A percentile compares a stretch with the other conserved stretches of the same genome.
Conservation (phyloP, 2,888 invertebrate genomes). For the Lasioglossum calceatum region DNA sequence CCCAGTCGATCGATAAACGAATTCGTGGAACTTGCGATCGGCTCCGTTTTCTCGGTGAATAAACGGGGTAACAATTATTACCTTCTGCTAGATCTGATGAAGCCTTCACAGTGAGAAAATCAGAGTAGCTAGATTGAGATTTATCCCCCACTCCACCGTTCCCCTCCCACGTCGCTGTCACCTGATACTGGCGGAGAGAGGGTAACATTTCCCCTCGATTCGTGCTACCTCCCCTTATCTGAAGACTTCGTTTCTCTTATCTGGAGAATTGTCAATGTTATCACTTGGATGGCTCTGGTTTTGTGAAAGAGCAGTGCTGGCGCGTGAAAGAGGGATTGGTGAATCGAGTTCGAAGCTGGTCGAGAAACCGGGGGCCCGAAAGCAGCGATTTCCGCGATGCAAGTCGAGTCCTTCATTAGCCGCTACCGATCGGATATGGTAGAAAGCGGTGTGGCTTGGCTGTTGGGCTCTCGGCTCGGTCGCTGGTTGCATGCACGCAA, state of each 20-base stretch:
- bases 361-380: slow-evolving; percentile 22
- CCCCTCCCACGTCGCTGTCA: too few species aligned
- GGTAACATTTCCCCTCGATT: too few species aligned
- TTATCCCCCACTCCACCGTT: too few species aligned
- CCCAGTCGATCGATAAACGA: background rate
- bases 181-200: too few species aligned
- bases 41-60: too few species aligned
- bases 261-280: too few species aligned
- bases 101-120: too few species aligned
- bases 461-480: background rate
- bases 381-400: slow-evolving; percentile 57
- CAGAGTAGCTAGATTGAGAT: too few species aligned
- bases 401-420: slow-evolving; percentile 71
- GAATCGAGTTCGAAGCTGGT: slow-evolving; percentile 11
- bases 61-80: too few species aligned
- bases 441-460: slow-evolving; percentile 34
- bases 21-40: background rate
- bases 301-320: background rate
- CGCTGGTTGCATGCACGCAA: slow-evolving; percentile 63
- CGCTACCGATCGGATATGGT: slow-evolving; percentile 71
- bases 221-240: too few species aligned
- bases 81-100: too few species aligned
- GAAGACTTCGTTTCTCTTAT: too few species aligned
- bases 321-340: background rate
- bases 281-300: background rate